These are phyloP conservation scores for Tonatia bakeri DNA, from an alignment of 2,113 vertebrate species.

Conservation along the genomic window DNA sequence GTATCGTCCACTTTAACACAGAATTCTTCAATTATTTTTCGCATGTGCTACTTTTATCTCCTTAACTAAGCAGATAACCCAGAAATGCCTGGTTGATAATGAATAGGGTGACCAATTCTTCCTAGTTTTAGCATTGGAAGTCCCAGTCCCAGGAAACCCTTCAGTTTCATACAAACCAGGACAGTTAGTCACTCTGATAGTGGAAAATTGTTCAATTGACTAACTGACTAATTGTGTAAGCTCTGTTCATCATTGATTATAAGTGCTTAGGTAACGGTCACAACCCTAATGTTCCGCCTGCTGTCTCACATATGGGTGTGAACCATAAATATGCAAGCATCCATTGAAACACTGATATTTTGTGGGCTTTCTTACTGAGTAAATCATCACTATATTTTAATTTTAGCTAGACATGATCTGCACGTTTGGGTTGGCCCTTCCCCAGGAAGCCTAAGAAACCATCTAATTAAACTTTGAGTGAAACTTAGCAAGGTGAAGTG, in stretches of 20 bases:
- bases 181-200: not conserved
- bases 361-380: not conserved
- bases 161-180: not conserved
- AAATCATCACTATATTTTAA: not conserved
- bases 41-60: not conserved
- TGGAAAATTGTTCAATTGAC: not conserved
- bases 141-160: not conserved
- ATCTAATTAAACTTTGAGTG: not conserved
- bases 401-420: not conserved
- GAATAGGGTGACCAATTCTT: not conserved
- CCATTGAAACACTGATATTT: not conserved
- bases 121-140: not conserved
- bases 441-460: not conserved
- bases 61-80: not conserved
- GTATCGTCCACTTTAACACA: not conserved
- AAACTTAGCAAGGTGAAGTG: not conserved
- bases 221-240: not conserved
- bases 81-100: not conserved
- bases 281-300: too few species aligned
- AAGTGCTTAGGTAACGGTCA: not conserved
- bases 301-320: rapidly evolving
- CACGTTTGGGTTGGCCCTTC: not conserved
- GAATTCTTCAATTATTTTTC: not conserved
- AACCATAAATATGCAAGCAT: not conserved
- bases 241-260: not conserved